Evolutionary conservation across 1,140 invertebrate genomes (phyloP), one percentile per base, ranked within the genome.

Genomic region (Cyclina sinensis): DNA sequence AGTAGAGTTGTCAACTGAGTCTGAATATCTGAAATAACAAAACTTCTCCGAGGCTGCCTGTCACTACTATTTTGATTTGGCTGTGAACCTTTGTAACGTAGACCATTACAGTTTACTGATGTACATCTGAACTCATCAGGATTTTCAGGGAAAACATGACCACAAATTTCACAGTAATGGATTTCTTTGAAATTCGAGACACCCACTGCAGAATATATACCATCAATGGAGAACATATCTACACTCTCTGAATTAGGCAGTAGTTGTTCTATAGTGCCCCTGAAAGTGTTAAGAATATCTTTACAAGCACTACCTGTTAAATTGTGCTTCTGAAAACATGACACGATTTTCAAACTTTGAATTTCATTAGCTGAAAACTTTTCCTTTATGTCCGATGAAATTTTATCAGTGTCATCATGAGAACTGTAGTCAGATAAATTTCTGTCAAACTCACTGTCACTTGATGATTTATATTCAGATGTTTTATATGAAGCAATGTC

Each of bases 271-370:
- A 48, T 78, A 46, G 43, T 78, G 74, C 43, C 39, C 74, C 43
- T 78, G 74, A 43, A 78, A 78, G 74, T n/a, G n/a, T n/a, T n/a
- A n/a, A n/a, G n/a, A n/a, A n/a, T n/a, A n/a, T n/a, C n/a, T n/a
- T n/a, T n/a, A n/a, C n/a, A n/a, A n/a, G n/a, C 74, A 78, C 74
- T 78, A 46, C 37, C 74, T 18, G 74, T 78, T 48, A 78, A 48
- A 48, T 46, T 78, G 74, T 78, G 74, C 74, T 48, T 43, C 74
- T 48, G 74, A 78, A 78, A 78, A 48, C 74, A 78, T 78, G 74
- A 78, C 74, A 78, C 7, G 37, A 78, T 78, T 78, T 78, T 78
- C 43, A 78, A 78, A 73, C 68, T 73, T 73, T 73, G 68, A 73
- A 73, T 73, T 73, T 73, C 68, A 73, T 73, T 73, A 73, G 68